Evolutionary conservation across 2,888 invertebrate genomes (phyloP).

Genomic region (Chloroclystis v-ata): DNA sequence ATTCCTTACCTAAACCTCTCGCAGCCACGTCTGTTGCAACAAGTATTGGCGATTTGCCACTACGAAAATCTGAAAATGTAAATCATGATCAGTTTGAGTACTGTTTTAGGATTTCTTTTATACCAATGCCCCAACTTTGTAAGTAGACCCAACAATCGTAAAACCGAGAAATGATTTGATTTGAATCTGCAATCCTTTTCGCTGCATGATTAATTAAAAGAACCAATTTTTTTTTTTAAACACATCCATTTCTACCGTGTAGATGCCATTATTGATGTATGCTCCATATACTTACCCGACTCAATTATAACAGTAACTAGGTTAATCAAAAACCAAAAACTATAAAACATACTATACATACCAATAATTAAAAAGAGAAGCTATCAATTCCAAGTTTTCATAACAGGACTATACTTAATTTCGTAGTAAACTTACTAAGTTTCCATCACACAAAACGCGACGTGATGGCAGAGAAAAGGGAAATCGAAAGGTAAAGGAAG

Average conservation of each 20-base stretch:
- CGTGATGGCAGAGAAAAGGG: conserved; percentile 46
- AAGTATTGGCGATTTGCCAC: conserved; percentile 90
- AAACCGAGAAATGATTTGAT: too few relatives aligned
- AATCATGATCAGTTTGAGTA: conserved; percentile 18
- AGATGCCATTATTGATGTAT: too few relatives aligned
- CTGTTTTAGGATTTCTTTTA: neutral
- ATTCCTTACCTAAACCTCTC: conserved; percentile 90
- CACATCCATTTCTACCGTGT: too few relatives aligned
- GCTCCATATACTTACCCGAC: neutral
- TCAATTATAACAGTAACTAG: neutral
- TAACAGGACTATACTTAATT: conserved; percentile 41
- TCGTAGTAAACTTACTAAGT: conserved; percentile 59
- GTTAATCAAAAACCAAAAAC: conserved; percentile 3
- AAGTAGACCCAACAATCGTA: neutral
- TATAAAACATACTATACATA: conserved; percentile 13
- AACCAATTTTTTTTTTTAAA: too few relatives aligned
- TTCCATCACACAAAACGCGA: conserved; percentile 37
- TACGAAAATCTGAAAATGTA: conserved; percentile 85
- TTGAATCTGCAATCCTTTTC: too few relatives aligned
- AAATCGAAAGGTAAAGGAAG: conserved; percentile 54
- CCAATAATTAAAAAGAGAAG: conserved; percentile 12
- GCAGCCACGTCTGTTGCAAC: conserved; percentile 97
- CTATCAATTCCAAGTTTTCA: conserved; percentile 20
- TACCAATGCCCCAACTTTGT: neutral
- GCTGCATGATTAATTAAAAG: too few relatives aligned